A percentile compares a stretch with the other conserved stretches of the same genome.
Conservation (phyloP, 1,140 invertebrate genomes). For the Cotesia glomerata region DNA sequence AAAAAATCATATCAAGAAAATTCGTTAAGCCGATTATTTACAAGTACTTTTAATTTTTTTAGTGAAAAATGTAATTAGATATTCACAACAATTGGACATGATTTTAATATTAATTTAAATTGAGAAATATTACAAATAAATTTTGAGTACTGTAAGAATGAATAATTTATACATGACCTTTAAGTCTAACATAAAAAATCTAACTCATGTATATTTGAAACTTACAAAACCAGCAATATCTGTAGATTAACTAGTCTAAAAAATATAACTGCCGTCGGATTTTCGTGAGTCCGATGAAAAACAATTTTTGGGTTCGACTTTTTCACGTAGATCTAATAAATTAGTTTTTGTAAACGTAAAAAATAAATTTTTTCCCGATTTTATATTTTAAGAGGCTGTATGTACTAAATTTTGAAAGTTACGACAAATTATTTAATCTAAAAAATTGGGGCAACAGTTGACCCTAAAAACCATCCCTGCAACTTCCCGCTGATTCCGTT, state of each 20-base stretch:
- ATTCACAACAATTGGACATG: too few species aligned
- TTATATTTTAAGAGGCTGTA: conserved; percentile 3
- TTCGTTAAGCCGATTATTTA: neutral
- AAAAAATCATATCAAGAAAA: neutral
- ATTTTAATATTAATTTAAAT: neutral
- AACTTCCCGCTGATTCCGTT: too few species aligned
- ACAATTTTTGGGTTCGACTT: neutral
- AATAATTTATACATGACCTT: neutral
- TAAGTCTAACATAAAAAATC: neutral
- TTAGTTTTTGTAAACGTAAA: neutral
- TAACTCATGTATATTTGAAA: neutral
- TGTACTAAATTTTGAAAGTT: too few species aligned
- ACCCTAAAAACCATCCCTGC: too few species aligned
- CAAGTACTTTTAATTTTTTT: neutral
- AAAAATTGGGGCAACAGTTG: too few species aligned
- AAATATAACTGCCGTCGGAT: neutral
- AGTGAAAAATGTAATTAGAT: neutral
- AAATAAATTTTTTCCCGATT: neutral
- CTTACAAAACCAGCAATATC: neutral
- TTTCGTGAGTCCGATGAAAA: neutral
- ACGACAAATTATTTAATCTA: too few species aligned
- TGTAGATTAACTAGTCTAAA: neutral
- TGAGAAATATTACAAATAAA: neutral
- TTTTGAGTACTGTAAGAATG: neutral
- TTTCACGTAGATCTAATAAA: neutral